Evolutionary conservation across 1,140 invertebrate genomes (phyloP), one percentile per base, ranked within the genome.

Genomic region (Dendrolimus kikuchii): DNA sequence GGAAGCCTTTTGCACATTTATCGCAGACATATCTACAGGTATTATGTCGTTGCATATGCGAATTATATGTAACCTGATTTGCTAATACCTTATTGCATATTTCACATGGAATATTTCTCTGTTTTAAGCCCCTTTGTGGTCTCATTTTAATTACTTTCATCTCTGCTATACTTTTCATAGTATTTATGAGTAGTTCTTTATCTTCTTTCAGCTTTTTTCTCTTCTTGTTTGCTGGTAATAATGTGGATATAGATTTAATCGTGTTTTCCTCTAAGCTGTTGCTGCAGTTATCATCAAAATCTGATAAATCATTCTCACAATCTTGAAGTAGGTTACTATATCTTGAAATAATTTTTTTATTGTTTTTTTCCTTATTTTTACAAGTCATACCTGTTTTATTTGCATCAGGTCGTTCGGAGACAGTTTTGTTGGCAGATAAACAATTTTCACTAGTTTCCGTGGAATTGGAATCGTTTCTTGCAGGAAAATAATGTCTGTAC

Each of bases 31-130:
- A 85, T 39, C 64, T 63, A 51, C 59, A 80, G 7, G 71, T 72
- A 48, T 60, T 77, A 41, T 85, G 81, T 7, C 74, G 59, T 62
- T 81, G 75, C 80, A 85, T 80, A 42, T 85, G 81, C 51, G 71
- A 60, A n/a, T 66, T 55, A 40, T 77, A 85, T 42, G 77, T 78
- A 37, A 55, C 6, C n/a, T 55, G 64, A 47, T 79, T 81, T 4
- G 75, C 69, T 47, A 83, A 59, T 3, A 68, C 55, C 64, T 74
- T 79, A 5, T 70, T 49, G 55, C 81, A 86, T 10, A 77, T 50
- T 9, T 68, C 62, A 62, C 81, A 86, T 7, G 51, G 49, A 7
- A 69, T 57, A 44, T 59, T 65, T 38, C 40, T 40, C 7, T 37
- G 37, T 23, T 42, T 51, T 41, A 55, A 9, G 8, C 7, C 45